Percentiles rank a stretch among this genome's conserved stretches.
Evolutionary conservation across 1,140 invertebrate genomes (phyloP).

Genomic region (Ericerus pela): DNA sequence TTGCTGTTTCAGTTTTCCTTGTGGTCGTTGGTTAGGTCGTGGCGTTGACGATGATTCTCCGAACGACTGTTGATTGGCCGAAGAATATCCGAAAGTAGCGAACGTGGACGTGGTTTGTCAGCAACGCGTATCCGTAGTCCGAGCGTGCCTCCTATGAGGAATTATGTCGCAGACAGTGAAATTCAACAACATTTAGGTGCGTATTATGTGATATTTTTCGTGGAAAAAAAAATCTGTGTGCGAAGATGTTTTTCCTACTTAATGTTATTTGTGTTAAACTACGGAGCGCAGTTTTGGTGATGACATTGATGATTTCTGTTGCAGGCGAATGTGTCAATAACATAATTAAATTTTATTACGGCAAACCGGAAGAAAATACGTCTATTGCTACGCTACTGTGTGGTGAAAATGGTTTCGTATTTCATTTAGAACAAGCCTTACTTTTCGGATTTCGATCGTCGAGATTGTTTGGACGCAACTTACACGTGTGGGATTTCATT

Average conservation of each 20-base stretch:
- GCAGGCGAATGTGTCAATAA: conserved; percentile 85
- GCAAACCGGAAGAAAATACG: conserved; percentile 57
- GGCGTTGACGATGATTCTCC: conserved; percentile 95
- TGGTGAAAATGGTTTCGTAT: conserved; percentile 84
- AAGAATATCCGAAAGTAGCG: conserved; percentile 42
- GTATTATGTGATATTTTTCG: too few species aligned
- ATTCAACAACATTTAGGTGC: conserved; percentile 44
- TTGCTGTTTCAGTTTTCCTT: conserved; percentile 71
- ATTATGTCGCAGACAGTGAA: conserved; percentile 34
- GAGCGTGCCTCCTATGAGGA: conserved; percentile 27
- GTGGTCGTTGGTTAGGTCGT: conserved; percentile 89
- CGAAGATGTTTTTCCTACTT: too few species aligned
- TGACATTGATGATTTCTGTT: too few species aligned
- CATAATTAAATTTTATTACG: conserved; percentile 91
- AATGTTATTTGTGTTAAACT: conserved; percentile 21
- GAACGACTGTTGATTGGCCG: conserved; percentile 89
- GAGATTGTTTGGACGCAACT: conserved; percentile 80
- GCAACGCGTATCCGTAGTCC: conserved; percentile 29
- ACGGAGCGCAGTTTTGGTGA: too few species aligned
- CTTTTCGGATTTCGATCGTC: conserved; percentile 82
- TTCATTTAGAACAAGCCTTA: conserved; percentile 86
- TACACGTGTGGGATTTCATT: conserved; percentile 97
- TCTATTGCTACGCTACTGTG: conserved; percentile 75
- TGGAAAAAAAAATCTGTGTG: too few species aligned
- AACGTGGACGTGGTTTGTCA: conserved; percentile 21